phyloP scores from a whole-genome alignment of 2,797 vertebrate species.

The Eutrigla gurnardus region DNA sequence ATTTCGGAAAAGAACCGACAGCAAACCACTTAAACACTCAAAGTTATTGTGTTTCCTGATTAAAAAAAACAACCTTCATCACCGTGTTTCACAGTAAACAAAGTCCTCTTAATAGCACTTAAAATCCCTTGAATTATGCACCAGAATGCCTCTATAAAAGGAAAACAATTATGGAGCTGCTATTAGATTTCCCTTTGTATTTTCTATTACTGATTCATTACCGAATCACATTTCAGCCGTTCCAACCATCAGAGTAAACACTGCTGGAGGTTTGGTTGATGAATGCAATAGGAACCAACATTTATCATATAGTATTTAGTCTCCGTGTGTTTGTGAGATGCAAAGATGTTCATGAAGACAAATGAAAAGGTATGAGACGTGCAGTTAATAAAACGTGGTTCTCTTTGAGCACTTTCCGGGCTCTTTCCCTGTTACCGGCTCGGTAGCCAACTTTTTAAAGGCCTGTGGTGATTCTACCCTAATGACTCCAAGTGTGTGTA shows the following conservation, averaged over 20 bases:
- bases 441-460: conserved; percentile 33
- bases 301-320: not conserved
- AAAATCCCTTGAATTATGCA: not conserved
- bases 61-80: not conserved
- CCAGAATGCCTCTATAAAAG: not conserved
- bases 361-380: conserved; percentile 7
- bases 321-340: not conserved
- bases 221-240: not conserved
- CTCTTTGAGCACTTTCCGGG: conserved; percentile 18
- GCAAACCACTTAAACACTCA: conserved; percentile 10
- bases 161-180: not conserved
- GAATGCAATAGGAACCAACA: not conserved
- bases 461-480: conserved; percentile 38
- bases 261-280: not conserved
- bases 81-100: conserved; percentile 9
- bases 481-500: conserved; percentile 38
- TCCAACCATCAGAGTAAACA: not conserved
- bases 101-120: not conserved
- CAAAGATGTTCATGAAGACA: not conserved
- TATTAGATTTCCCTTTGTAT: not conserved
- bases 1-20: not conserved
- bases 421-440: conserved; percentile 33
- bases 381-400: not conserved
- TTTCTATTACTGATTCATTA: not conserved
- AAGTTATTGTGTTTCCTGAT: not conserved